Evolutionary conservation across 2,888 invertebrate genomes (phyloP), one percentile per base, ranked within the genome.

Genomic region (Drosophila mulleri): DNA sequence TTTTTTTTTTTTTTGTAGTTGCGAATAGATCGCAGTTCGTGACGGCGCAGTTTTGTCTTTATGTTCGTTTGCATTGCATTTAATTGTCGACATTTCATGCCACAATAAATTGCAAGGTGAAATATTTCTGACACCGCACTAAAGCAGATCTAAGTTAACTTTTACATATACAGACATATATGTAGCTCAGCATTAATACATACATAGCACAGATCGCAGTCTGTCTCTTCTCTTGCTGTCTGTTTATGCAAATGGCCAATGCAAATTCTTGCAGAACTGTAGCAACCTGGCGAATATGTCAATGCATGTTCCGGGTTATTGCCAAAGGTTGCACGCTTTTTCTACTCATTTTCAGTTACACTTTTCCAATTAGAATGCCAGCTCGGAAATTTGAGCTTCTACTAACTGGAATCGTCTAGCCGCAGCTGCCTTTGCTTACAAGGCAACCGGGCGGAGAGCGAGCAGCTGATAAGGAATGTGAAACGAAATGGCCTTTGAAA

Each of bases 81-180:
- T 86, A 83, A 88, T 80, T 86, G 81, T 70, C 71, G 89, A 83
- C 83, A 88, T 86, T 83, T 86, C 72, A 88, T 75, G 83, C 81
- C 78, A 83, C 75, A 70, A 83, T 88, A 88, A 83, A 88, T 70
- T 73, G 64, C 89, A 74, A 83, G 88, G 82, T 87, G 78, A 82
- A 81, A 37, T 41, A 58, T 16, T 78, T 58, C 74, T 54, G 59
- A 59, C 48, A 48, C 29, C 29, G 48, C 59, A 5, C 23, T n/a
- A 37, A 37, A 20, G 16, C 39, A 47, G n/a, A 37, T 26, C 58
- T 26, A 35, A 47, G 23, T 14, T 37, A 58, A 12, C 45, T 39
- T 20, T 12, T 12, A 8, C 12, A n/a, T n/a, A 1, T 29, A 12
- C n/a, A 18, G 6, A 18, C 12, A 12, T n/a, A 12, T n/a, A 18